Base-by-base conservation (phyloP, 2,888 invertebrate genomes). In the Tiliacea aurago region DNA sequence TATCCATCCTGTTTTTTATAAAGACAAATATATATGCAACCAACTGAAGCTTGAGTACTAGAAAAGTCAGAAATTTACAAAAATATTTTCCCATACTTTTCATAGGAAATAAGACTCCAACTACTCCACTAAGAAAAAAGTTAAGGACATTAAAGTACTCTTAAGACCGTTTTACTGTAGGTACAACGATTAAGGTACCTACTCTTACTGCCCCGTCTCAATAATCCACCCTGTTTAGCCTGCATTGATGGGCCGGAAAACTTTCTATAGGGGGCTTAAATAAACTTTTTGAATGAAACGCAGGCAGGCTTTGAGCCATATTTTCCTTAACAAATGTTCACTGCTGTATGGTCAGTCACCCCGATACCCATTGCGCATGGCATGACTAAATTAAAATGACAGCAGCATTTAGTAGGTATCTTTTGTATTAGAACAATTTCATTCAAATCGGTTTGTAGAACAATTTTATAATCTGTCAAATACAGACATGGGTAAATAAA, bases 381-480 rank as follows among this genome's bases (percentile, higher is more conserved):
- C 70, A 63, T 58, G 49, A 47, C 28, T 51, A 70, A 67, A 79
- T 75, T 70, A 75, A 80, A 70, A 53, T 83, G 83, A 81, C 78
- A 79, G 72, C 7, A 70, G n/a, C 69, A 73, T 70, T 63, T 68
- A 70, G 59, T 28, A 55, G 3, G 28, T 77, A 20, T 53, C 9
- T 69, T 81, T 79, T 78, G 75, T 81, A 71, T n/a, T 45, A 55
- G 13, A 71, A 76, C 72, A 80, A 86, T 87, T 83, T 84, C 70
- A 63, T 73, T 70, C 70, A 85, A 85, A 84, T 83, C 80, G 81
- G 75, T 75, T 64, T 70, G 77, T 76, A 43, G 53, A 79, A 83
- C 84, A 73, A 87, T 87, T 86, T 84, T 86, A 81, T 84, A 81
- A 86, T 84, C 84, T 85, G 88, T 86, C 86, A 88, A 33, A 63